phyloP scores from a whole-genome alignment of 2,888 invertebrate genomes.

The Reticulitermes lucifugus region DNA sequence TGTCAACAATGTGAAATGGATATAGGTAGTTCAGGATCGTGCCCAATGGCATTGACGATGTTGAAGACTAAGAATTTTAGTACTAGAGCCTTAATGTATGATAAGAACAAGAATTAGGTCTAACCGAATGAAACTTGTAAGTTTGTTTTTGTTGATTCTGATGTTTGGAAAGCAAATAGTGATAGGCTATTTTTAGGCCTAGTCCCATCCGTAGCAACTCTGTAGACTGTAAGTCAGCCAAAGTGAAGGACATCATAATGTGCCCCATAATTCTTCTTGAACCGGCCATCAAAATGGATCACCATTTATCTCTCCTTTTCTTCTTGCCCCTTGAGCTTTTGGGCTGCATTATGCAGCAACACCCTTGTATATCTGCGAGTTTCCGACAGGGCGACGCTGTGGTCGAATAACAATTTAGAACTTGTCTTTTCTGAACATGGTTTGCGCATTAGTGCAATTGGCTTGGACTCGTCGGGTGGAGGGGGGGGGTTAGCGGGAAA shows the following conservation, averaged over 20 bases:
- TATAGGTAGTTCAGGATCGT: no score
- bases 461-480: slow-evolving; percentile 20
- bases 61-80: no score
- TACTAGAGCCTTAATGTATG: no score
- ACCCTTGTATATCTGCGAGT: slow-evolving; percentile 11
- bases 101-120: no score
- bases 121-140: no score
- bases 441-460: slow-evolving; percentile 49
- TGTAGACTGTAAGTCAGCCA: no score
- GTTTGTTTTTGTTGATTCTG: no score
- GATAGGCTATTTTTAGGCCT: no score
- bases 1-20: no score
- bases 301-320: neutral
- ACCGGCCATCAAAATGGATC: neutral
- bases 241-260: neutral
- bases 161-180: no score
- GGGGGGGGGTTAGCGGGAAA: slow-evolving; percentile 40
- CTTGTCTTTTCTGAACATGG: slow-evolving; percentile 44
- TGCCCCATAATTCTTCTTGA: neutral
- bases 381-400: slow-evolving; percentile 37
- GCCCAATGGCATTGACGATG: no score
- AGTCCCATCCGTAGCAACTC: no score
- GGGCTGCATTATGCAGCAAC: slow-evolving; percentile 5
- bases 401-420: slow-evolving; percentile 41
- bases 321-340: slow-evolving; percentile 40